Conservation (phyloP, 2,797 vertebrate genomes). For the Cyclura pinguis region DNA sequence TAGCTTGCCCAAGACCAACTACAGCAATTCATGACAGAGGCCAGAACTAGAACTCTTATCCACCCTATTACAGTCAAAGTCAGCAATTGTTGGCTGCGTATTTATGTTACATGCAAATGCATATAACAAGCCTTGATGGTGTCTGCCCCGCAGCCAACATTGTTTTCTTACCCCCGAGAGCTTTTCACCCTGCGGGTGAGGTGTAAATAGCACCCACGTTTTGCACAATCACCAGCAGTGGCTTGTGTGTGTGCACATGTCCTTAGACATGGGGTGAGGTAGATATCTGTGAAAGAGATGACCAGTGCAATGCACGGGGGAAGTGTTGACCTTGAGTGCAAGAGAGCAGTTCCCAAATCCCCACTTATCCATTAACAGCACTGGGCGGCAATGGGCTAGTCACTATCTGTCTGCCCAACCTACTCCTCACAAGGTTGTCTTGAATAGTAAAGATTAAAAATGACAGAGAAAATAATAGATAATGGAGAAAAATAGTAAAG, state of each 20-base stretch:
- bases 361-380: background rate
- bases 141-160: background rate
- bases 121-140: background rate
- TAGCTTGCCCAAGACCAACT: background rate
- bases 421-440: background rate
- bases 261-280: background rate
- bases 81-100: background rate
- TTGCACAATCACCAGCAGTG: background rate
- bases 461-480: no score
- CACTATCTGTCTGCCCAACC: background rate
- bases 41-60: background rate
- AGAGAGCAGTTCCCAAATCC: background rate
- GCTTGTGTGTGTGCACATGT: background rate
- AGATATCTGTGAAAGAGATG: background rate
- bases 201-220: background rate
- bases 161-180: background rate
- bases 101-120: background rate
- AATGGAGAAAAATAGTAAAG: background rate
- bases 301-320: background rate
- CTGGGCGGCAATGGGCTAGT: background rate
- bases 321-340: background rate
- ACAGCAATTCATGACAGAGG: background rate
- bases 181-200: background rate
- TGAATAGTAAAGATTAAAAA: no score
- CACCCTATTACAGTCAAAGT: background rate